Percentiles rank a stretch among this genome's conserved stretches.
Conservation (phyloP, 2,797 vertebrate genomes). For the Notamacropus eugenii region DNA sequence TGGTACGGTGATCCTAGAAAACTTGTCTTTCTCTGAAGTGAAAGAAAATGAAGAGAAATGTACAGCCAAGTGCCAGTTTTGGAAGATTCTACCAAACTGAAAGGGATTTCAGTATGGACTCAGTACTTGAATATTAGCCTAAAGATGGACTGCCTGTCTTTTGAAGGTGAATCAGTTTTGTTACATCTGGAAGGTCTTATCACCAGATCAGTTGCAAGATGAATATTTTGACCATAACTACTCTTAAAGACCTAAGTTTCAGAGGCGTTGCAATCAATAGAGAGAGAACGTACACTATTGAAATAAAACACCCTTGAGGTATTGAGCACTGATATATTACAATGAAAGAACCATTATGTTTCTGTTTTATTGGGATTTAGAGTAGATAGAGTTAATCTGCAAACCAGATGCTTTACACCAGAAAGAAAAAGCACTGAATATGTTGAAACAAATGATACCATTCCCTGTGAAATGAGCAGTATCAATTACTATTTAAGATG, state of each 20-base stretch:
- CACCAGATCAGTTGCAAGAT: neutral
- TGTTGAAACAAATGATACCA: constrained; percentile 17
- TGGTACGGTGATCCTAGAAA: neutral
- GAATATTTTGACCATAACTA: neutral
- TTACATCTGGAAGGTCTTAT: neutral
- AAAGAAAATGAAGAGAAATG: neutral
- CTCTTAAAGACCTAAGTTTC: neutral
- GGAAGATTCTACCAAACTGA: neutral
- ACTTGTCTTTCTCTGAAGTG: neutral
- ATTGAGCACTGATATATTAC: neutral
- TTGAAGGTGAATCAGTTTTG: neutral
- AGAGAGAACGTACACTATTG: neutral
- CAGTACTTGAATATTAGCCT: neutral
- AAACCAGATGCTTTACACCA: constrained; percentile 27
- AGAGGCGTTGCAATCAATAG: neutral
- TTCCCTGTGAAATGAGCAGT: neutral
- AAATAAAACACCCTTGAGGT: neutral
- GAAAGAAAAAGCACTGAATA: constrained; percentile 7
- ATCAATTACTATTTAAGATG: constrained; percentile 12
- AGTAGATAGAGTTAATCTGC: constrained; percentile 29
- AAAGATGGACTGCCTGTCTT: neutral
- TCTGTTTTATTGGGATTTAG: constrained; percentile 42
- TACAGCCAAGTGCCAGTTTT: neutral
- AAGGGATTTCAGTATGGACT: neutral
- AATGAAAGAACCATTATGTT: constrained; percentile 14